Conservation (phyloP, 2,888 invertebrate genomes). For the Melikaiella ostensackeni region DNA sequence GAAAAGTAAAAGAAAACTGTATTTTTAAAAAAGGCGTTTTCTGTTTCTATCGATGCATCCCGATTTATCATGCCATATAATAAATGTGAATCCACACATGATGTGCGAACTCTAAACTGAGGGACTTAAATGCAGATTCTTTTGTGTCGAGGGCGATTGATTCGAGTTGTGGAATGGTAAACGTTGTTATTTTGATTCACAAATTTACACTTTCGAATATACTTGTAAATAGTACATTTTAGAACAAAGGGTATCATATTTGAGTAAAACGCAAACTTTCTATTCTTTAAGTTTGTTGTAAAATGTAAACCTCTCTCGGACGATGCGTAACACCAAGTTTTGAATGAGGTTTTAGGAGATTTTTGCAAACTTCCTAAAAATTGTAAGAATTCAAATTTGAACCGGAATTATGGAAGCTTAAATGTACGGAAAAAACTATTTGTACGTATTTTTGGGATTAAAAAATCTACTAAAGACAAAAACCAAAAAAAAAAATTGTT, state of each 20-base stretch:
- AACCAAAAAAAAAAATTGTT: neutral
- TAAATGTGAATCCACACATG: slow-evolving; percentile 25
- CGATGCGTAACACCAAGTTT: slow-evolving; percentile 26
- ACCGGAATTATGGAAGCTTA: neutral
- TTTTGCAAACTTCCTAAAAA: neutral
- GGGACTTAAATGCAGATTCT: slow-evolving; percentile 7
- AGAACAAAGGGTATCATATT: slow-evolving; percentile 32
- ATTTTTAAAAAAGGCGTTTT: neutral
- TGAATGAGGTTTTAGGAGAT: neutral
- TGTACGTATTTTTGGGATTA: neutral
- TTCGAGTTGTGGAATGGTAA: slow-evolving; percentile 37
- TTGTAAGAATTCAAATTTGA: neutral
- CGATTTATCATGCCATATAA: slow-evolving; percentile 36
- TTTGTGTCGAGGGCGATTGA: slow-evolving; percentile 32
- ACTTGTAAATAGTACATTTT: slow-evolving; percentile 38
- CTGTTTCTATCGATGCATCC: neutral
- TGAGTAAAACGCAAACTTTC: slow-evolving; percentile 22
- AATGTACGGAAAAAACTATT: neutral
- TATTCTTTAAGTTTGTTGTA: slow-evolving; percentile 22
- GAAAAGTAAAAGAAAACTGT: neutral
- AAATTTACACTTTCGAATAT: slow-evolving; percentile 24
- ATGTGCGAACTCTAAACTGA: slow-evolving; percentile 19
- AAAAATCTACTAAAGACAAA: neutral
- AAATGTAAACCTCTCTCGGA: slow-evolving; percentile 19
- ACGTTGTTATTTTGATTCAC: slow-evolving; percentile 35